phyloP scores from a whole-genome alignment of 2,113 vertebrate species.

The western clawed frog (Xenopus tropicalis) region UCB_Xtro_10.0 CM004443.2:113207001-113207500 shows the following conservation, averaged over 20 bases:
- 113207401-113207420: too few species aligned
- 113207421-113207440: too few species aligned
- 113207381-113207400: too few species aligned
- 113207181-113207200: neutral
- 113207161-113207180: slow-evolving; percentile 4
- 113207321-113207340: too few species aligned
- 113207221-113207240: slow-evolving; percentile 1
- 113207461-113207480: too few species aligned
- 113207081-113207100: slow-evolving; percentile 17
- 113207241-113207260: neutral
- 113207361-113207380: too few species aligned
- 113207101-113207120: neutral
- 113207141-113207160: slow-evolving; percentile 20
- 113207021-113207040: neutral
- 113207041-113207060: neutral
- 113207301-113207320: neutral
- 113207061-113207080: neutral
- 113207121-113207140: slow-evolving; percentile 11
- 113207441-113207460: too few species aligned
- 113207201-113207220: neutral
- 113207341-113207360: too few species aligned
- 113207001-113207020: too few species aligned
- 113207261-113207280: neutral
- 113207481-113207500: too few species aligned
- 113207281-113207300: neutral